Percentiles rank a stretch among this genome's conserved stretches.
Conservation (phyloP, 1,140 invertebrate genomes). For the Lucilia sericata region DNA sequence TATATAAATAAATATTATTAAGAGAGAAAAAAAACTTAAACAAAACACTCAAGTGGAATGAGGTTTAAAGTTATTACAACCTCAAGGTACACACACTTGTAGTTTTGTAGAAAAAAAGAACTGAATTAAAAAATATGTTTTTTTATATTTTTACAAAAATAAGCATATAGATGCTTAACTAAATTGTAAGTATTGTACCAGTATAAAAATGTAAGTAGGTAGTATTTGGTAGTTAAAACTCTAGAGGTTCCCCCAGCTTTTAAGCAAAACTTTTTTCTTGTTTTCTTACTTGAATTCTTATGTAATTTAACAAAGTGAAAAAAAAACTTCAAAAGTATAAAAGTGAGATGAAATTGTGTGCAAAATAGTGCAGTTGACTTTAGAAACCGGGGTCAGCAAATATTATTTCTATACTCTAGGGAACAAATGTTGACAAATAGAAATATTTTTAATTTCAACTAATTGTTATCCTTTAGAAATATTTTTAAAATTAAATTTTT, state of each 20-base stretch:
- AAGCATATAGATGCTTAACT: conserved; percentile 23
- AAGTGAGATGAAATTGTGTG: background rate
- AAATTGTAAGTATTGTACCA: background rate
- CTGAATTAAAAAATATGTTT: background rate
- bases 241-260: background rate
- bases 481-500: too few relatives aligned
- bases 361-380: conserved; percentile 3
- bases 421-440: background rate
- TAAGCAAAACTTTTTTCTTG: background rate
- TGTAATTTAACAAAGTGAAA: background rate
- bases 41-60: background rate
- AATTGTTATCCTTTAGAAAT: too few relatives aligned
- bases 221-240: background rate
- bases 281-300: background rate
- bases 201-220: too few relatives aligned
- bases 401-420: background rate
- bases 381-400: background rate
- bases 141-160: background rate
- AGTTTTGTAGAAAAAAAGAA: background rate
- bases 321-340: background rate
- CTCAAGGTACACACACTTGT: background rate
- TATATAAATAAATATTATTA: background rate
- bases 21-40: background rate
- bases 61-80: conserved; percentile 16
- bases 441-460: too few relatives aligned